Evolutionary conservation across 2,888 invertebrate genomes (phyloP).

Genomic region (Folsomia manolachei): DNA sequence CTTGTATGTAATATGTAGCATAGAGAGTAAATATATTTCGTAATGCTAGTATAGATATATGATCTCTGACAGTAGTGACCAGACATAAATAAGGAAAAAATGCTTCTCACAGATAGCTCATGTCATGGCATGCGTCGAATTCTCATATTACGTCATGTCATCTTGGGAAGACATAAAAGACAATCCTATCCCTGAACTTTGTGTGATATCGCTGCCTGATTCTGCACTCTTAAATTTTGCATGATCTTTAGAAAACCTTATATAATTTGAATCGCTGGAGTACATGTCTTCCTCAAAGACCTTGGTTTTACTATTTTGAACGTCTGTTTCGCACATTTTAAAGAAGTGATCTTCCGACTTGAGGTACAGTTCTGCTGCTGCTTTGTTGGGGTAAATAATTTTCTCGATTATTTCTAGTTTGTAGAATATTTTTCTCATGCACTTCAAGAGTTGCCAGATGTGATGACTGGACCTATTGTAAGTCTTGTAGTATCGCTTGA

Average conservation of each 20-base stretch:
- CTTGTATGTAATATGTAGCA: no score
- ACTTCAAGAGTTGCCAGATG: slow-evolving; percentile 16
- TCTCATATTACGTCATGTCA: no score
- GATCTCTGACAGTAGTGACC: no score
- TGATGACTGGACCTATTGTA: slow-evolving; percentile 11
- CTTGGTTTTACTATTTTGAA: slow-evolving; percentile 6
- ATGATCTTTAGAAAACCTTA: slow-evolving; percentile 11
- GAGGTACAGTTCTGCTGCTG: slow-evolving; percentile 13
- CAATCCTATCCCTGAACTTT: slow-evolving; percentile 9
- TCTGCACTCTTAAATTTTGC: neutral
- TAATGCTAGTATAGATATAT: no score
- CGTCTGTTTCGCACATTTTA: slow-evolving; percentile 10
- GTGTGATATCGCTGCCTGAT: neutral
- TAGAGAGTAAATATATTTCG: no score
- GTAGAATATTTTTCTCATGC: slow-evolving; percentile 16
- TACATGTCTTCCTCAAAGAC: slow-evolving; percentile 11
- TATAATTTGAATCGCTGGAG: slow-evolving; percentile 9
- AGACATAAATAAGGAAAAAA: no score
- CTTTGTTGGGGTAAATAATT: slow-evolving; percentile 5
- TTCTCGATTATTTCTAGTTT: slow-evolving; percentile 12
- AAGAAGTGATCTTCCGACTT: slow-evolving; percentile 7
- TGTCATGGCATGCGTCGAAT: no score
- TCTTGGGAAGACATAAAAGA: slow-evolving; percentile 12
- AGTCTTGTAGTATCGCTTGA: slow-evolving; percentile 5
- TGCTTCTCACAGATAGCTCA: no score